phyloP scores from a whole-genome alignment of 2,888 invertebrate genomes.

The Melinaea marsaeus region DNA sequence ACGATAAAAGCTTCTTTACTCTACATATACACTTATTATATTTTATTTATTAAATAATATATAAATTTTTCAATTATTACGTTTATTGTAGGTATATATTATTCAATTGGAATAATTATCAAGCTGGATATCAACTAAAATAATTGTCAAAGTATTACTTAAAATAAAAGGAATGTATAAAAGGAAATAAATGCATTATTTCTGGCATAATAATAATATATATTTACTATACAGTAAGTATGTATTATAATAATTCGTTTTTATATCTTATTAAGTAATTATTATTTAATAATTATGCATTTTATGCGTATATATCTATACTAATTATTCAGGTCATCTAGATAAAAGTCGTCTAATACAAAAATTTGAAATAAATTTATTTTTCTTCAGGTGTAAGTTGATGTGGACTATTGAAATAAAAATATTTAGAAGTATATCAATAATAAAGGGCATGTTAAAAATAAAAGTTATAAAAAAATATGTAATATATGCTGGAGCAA shows the following conservation, averaged over 20 bases:
- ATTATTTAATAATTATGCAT: constrained; percentile 38
- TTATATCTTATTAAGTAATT: constrained; percentile 41
- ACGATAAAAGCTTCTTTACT: constrained; percentile 12
- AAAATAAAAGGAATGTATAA: too few species aligned
- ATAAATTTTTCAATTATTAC: too few species aligned
- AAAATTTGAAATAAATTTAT: constrained; percentile 13
- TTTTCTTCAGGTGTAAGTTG: constrained; percentile 12
- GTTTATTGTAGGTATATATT: too few species aligned
- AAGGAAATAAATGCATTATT: too few species aligned
- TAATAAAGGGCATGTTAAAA: constrained; percentile 38
- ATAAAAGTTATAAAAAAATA: constrained; percentile 41
- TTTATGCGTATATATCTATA: constrained; percentile 39
- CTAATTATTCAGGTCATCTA: constrained; percentile 55
- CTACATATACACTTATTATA: background rate
- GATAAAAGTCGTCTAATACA: constrained; percentile 33
- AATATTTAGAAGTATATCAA: constrained; percentile 15
- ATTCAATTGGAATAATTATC: too few species aligned
- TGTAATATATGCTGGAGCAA: constrained; percentile 41
- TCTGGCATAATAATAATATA: too few species aligned
- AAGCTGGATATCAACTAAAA: too few species aligned
- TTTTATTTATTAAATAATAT: background rate
- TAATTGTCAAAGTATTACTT: too few species aligned
- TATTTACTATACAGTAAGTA: constrained; percentile 20
- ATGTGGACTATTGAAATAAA: constrained; percentile 9
- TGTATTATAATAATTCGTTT: constrained; percentile 65